Evolutionary conservation across 1,140 invertebrate species (phyloP).

Genomic region (Mactra quadrangularis): DNA sequence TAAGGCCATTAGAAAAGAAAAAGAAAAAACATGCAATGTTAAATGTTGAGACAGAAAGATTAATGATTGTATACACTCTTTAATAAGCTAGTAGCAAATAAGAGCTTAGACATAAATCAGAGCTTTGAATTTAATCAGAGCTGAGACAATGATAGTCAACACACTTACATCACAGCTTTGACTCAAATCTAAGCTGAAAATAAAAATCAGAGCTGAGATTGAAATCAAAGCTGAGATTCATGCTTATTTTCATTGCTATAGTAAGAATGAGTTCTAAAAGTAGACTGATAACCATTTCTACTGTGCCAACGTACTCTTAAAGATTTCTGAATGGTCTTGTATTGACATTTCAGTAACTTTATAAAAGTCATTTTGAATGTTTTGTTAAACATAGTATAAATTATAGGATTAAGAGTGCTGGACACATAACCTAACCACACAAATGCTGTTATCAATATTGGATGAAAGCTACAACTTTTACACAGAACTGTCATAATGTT

Average conservation of each 20-base stretch:
- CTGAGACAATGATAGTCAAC: too few species aligned
- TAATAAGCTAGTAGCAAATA: too few species aligned
- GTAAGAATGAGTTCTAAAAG: slow-evolving; percentile 54
- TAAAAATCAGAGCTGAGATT: too few species aligned
- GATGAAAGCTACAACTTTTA: slow-evolving; percentile 85
- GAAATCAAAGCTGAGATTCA: slow-evolving; percentile 37
- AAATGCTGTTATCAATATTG: slow-evolving; percentile 77
- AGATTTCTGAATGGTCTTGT: slow-evolving; percentile 60
- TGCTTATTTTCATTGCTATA: slow-evolving; percentile 39
- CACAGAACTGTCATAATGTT: slow-evolving; percentile 81
- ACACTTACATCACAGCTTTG: too few species aligned
- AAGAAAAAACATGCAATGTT: too few species aligned
- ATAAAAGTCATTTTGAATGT: slow-evolving; percentile 82
- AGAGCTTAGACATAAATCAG: too few species aligned
- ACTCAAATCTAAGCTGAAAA: too few species aligned
- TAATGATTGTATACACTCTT: too few species aligned
- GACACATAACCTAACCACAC: slow-evolving; percentile 84
- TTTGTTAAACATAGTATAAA: slow-evolving; percentile 84
- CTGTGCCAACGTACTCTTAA: slow-evolving; percentile 58
- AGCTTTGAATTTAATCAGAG: too few species aligned
- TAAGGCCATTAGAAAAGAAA: too few species aligned
- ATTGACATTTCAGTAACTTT: slow-evolving; percentile 71
- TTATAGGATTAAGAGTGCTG: slow-evolving; percentile 83
- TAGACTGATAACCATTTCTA: slow-evolving; percentile 54
- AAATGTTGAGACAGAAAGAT: too few species aligned